These are phyloP conservation scores for Anthophora plumipes DNA, from an alignment of 2,888 invertebrate species.

Conservation along the genomic window DNA sequence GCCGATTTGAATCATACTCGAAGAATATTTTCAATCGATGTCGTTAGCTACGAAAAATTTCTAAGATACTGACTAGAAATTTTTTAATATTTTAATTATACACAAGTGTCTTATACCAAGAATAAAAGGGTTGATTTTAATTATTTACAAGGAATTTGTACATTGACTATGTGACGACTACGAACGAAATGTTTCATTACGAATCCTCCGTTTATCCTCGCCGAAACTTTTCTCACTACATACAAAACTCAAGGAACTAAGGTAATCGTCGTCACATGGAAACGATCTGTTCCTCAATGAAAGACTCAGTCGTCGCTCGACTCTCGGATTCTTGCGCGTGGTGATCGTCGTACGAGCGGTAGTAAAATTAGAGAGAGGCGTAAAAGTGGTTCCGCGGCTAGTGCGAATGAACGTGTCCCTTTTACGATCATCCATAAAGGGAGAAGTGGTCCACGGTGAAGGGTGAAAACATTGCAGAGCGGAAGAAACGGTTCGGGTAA, in stretches of 20 bases:
- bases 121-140: no score
- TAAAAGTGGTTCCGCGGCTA: slow-evolving; percentile 55
- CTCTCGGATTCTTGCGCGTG: slow-evolving; percentile 42
- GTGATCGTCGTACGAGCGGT: slow-evolving; percentile 30
- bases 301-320: neutral
- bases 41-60: no score
- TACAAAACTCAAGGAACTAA: neutral
- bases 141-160: no score
- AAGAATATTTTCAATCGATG: no score
- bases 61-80: no score
- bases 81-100: no score
- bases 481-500: neutral
- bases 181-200: neutral
- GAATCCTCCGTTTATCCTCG: neutral
- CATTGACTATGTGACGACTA: no score
- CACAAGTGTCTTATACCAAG: no score
- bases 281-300: slow-evolving; percentile 11
- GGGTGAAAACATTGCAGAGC: slow-evolving; percentile 1
- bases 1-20: no score
- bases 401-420: slow-evolving; percentile 59
- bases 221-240: neutral
- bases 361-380: slow-evolving; percentile 57
- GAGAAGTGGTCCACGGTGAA: slow-evolving; percentile 31
- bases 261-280: neutral
- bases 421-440: slow-evolving; percentile 46